Conservation (phyloP, 2,888 invertebrate species). For the Ypsolopha sequella region DNA sequence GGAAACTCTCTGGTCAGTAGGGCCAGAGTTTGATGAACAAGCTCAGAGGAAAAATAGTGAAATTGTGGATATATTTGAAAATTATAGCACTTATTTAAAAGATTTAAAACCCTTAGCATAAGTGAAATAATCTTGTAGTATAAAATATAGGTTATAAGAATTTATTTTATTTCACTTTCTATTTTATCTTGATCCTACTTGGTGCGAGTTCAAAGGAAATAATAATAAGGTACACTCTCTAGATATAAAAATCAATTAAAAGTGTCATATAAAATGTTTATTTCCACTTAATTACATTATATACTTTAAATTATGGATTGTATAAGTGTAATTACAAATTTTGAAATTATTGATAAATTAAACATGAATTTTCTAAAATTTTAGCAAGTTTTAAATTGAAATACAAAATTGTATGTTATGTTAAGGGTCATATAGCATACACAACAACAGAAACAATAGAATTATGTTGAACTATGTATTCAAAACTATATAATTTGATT, state of each 20-base stretch:
- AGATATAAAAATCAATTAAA: constrained; percentile 34
- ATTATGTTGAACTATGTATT: neutral
- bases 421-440: constrained; percentile 3
- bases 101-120: constrained; percentile 73
- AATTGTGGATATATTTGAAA: constrained; percentile 74
- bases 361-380: neutral
- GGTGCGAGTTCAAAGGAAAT: neutral
- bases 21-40: constrained; percentile 82
- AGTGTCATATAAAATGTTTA: constrained; percentile 71
- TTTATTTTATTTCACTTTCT: neutral
- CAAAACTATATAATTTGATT: constrained; percentile 24
- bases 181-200: neutral
- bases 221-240: neutral
- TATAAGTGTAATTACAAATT: constrained; percentile 44
- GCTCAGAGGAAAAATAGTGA: constrained; percentile 71
- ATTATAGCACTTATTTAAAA: constrained; percentile 74
- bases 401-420: neutral
- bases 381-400: too few species aligned
- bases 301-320: constrained; percentile 51
- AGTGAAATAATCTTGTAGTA: constrained; percentile 1
- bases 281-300: constrained; percentile 58
- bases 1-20: constrained; percentile 93
- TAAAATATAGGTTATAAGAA: neutral
- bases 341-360: neutral
- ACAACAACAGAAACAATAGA: neutral